Percentiles rank a stretch among this genome's conserved stretches.
These are phyloP conservation scores for Scrobipalpa costella DNA, from an alignment of 2,888 invertebrate genomes.

Conservation along the genomic window DNA sequence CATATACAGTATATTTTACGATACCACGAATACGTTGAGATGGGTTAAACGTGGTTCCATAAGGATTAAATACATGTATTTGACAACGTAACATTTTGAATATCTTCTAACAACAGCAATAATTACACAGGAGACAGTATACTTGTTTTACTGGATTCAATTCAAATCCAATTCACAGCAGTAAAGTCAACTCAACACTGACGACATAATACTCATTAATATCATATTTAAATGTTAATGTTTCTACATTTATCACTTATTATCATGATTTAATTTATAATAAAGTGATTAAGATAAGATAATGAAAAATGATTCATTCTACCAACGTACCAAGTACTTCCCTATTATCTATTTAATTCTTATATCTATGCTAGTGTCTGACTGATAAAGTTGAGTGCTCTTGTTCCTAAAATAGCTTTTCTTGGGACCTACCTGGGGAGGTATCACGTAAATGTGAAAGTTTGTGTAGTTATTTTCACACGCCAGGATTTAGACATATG, in stretches of 20 bases:
- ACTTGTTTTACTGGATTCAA: no score
- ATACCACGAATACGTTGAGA: constrained; percentile 5
- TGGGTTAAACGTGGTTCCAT: constrained; percentile 3
- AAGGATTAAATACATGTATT: constrained; percentile 23
- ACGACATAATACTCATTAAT: neutral
- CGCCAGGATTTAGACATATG: no score
- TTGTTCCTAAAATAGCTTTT: no score
- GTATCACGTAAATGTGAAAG: no score
- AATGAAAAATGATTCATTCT: neutral
- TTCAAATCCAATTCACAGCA: neutral
- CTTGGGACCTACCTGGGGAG: no score
- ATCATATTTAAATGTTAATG: neutral
- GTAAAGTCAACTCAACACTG: neutral
- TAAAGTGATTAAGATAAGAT: constrained; percentile 10
- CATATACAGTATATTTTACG: constrained; percentile 18
- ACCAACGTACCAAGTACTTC: neutral
- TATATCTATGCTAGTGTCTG: neutral
- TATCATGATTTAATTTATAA: neutral
- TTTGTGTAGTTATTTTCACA: no score
- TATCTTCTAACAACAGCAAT: no score
- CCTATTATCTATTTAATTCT: neutral
- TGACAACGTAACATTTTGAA: constrained; percentile 24
- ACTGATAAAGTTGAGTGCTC: neutral
- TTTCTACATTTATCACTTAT: neutral
- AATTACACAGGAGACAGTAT: no score